Evolutionary conservation across 1,140 invertebrate species (phyloP).

Genomic region (Formica selysi): DNA sequence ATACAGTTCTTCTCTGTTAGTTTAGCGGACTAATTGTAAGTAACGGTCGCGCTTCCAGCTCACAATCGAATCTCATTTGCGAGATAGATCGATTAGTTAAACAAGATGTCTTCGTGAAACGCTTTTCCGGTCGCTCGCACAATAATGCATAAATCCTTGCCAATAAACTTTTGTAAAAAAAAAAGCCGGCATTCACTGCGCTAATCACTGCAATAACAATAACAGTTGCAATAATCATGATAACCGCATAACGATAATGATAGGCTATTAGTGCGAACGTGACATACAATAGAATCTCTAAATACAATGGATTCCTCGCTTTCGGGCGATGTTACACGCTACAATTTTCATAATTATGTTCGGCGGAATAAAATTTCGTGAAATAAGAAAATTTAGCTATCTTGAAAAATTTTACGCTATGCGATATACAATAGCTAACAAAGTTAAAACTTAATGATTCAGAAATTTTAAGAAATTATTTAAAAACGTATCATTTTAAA

Average conservation of each 20-base stretch:
- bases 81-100: not conserved
- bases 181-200: not conserved
- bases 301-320: not conserved
- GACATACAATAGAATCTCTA: not conserved
- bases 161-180: not conserved
- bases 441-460: not conserved
- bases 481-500: not conserved
- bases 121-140: not conserved
- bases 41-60: not conserved
- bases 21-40: constrained; percentile 19
- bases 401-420: not conserved
- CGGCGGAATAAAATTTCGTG: not conserved
- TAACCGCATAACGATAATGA: constrained; percentile 40
- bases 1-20: constrained; percentile 15
- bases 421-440: not conserved
- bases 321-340: not conserved
- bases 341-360: not conserved
- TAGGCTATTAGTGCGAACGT: not conserved
- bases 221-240: constrained; percentile 5
- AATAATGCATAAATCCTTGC: not conserved
- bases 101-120: constrained; percentile 2
- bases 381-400: not conserved
- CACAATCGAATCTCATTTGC: constrained; percentile 12
- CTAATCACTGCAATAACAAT: constrained; percentile 30
- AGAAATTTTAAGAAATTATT: not conserved